These are phyloP conservation scores for Lordiphosa mommai DNA, from an alignment of 1,140 invertebrate species.

Conservation along the genomic window DNA sequence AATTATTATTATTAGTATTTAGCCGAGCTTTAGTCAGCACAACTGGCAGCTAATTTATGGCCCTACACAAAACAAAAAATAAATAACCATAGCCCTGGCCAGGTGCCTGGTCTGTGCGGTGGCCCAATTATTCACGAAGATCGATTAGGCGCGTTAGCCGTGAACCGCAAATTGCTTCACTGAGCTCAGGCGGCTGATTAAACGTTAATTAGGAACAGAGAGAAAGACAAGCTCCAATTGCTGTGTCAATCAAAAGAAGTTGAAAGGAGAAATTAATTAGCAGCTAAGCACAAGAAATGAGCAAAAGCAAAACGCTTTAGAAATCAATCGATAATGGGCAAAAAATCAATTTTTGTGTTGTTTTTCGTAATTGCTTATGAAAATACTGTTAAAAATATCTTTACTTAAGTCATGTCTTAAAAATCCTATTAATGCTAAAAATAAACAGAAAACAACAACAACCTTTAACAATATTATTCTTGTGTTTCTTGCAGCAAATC, in stretches of 20 bases:
- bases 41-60: conserved; percentile 33
- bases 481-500: conserved; percentile 56
- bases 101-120: conserved; percentile 12
- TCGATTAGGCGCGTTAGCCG: conserved; percentile 54
- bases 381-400: conserved; percentile 22
- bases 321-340: conserved; percentile 41
- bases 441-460: conserved; percentile 38
- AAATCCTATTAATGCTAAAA: conserved; percentile 58
- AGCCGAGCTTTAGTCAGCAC: conserved; percentile 5
- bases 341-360: conserved; percentile 7
- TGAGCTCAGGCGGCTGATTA: conserved; percentile 47
- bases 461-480: conserved; percentile 15
- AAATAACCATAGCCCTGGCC: too few species aligned
- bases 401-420: conserved; percentile 26
- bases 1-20: conserved; percentile 48
- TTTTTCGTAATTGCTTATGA: conserved; percentile 44
- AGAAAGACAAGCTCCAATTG: not conserved
- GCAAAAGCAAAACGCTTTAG: conserved; percentile 14
- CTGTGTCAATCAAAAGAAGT: conserved; percentile 59
- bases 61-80: not conserved
- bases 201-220: conserved; percentile 51
- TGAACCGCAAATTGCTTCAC: conserved; percentile 50
- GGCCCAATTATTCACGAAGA: conserved; percentile 62
- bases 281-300: conserved; percentile 21
- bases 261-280: conserved; percentile 54